phyloP scores from a whole-genome alignment of 1,140 invertebrate species.

The Scaptomyza graminum region DNA sequence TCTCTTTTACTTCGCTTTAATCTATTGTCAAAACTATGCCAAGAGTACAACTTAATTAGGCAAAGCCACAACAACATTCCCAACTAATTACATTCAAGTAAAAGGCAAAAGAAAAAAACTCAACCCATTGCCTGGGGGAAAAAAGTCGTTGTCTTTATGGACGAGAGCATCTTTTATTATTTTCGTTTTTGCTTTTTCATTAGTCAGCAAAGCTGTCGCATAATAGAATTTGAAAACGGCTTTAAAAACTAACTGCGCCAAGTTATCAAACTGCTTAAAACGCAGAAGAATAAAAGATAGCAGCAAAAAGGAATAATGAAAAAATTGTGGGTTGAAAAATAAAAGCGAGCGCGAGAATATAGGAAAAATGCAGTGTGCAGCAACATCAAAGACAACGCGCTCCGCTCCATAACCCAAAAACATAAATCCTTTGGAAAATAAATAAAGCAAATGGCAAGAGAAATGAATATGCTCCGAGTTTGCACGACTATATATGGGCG shows the following conservation, averaged over 20 bases:
- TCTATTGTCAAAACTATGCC: conserved; percentile 28
- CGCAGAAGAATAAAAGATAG: conserved; percentile 2
- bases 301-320: conserved; percentile 27
- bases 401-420: conserved; percentile 67
- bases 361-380: conserved; percentile 13
- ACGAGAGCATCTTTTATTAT: conserved; percentile 41
- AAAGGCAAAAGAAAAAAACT: conserved; percentile 12
- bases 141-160: conserved; percentile 15
- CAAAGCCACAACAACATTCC: conserved; percentile 20
- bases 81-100: conserved; percentile 38
- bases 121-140: conserved; percentile 37
- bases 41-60: conserved; percentile 46
- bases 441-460: conserved; percentile 60
- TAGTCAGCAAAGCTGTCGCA: conserved; percentile 53
- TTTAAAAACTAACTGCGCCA: conserved; percentile 50
- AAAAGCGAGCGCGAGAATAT: conserved; percentile 9
- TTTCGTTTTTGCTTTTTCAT: conserved; percentile 45
- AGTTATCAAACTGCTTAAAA: conserved; percentile 48
- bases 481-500: conserved; percentile 8
- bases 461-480: conserved; percentile 61
- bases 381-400: conserved; percentile 61
- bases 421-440: conserved; percentile 75
- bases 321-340: not conserved
- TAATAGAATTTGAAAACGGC: conserved; percentile 68
- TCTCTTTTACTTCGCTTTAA: not conserved